A percentile compares a stretch with the other conserved stretches of the same genome.
Conservation (phyloP, 1,140 invertebrate species). For the Atta colombica region DNA sequence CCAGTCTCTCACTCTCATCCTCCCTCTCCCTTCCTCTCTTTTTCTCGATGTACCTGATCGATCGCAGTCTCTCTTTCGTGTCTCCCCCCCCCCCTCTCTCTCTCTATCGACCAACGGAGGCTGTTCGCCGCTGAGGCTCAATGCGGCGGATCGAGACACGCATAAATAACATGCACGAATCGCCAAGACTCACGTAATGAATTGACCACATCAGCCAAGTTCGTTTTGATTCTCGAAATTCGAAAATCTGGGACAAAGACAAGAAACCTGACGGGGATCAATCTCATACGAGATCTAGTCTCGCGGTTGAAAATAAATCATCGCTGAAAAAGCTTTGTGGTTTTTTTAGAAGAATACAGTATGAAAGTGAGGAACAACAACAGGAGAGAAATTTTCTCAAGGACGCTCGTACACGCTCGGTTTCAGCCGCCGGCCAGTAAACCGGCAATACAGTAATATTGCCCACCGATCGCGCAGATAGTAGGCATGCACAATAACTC, state of each 20-base stretch:
- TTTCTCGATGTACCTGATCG: neutral
- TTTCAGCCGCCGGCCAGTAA: slow-evolving; percentile 42
- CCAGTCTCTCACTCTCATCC: neutral
- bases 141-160: neutral
- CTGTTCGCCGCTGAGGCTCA: neutral
- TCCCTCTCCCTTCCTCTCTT: neutral
- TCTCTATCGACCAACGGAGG: slow-evolving; percentile 1
- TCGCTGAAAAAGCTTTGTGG: neutral
- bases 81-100: neutral
- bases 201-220: slow-evolving; percentile 49
- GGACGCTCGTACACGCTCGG: slow-evolving; percentile 49
- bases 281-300: slow-evolving; percentile 33
- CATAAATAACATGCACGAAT: slow-evolving; percentile 69
- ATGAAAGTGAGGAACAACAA: neutral
- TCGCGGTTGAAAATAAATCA: slow-evolving; percentile 49
- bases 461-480: slow-evolving; percentile 65
- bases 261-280: neutral
- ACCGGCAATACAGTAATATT: neutral
- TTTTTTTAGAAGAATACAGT: neutral
- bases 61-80: neutral
- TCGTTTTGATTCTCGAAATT: slow-evolving; percentile 54
- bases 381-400: slow-evolving; percentile 64
- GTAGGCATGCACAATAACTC: slow-evolving; percentile 79
- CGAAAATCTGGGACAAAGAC: slow-evolving; percentile 22
- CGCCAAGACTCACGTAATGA: slow-evolving; percentile 66